Percentiles rank a stretch among this genome's conserved stretches.
Evolutionary conservation across 2,888 invertebrate genomes (phyloP).

Genomic region (Ischnus inquisitorius): DNA sequence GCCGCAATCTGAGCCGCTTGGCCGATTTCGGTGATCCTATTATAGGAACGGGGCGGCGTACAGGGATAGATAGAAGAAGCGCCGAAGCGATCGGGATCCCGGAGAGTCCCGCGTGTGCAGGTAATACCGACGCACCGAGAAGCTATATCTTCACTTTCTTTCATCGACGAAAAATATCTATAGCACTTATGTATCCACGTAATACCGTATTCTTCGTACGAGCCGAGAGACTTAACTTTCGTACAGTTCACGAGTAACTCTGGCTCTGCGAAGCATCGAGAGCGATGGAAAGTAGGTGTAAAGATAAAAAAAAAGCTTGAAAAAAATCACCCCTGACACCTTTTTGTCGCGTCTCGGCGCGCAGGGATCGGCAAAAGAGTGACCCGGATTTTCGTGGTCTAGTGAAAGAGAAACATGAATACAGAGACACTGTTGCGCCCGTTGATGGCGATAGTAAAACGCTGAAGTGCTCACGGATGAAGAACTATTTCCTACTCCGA

Average conservation of each 20-base stretch:
- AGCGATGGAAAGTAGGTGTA: constrained; percentile 6
- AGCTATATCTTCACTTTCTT: constrained; percentile 20
- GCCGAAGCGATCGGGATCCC: constrained; percentile 32
- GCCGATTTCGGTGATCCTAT: constrained; percentile 83
- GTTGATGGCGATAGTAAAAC: constrained; percentile 28
- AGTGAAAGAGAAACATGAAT: constrained; percentile 31
- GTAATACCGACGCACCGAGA: constrained; percentile 25
- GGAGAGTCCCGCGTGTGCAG: not conserved
- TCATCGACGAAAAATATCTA: constrained; percentile 25
- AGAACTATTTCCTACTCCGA: not conserved
- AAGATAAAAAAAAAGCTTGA: not conserved
- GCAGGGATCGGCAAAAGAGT: constrained; percentile 22
- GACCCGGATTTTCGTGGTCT: constrained; percentile 34
- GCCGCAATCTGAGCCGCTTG: constrained; percentile 80
- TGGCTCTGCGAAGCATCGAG: not conserved
- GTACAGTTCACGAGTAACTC: constrained; percentile 41
- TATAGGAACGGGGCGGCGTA: constrained; percentile 77
- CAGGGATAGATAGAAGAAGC: constrained; percentile 54
- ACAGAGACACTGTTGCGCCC: constrained; percentile 11
- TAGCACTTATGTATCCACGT: not conserved
- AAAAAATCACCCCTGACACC: constrained; percentile 53
- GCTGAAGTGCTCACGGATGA: constrained; percentile 13
- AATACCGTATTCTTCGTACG: constrained; percentile 38
- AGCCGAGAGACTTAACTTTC: constrained; percentile 60
- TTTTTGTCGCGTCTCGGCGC: constrained; percentile 23